phyloP scores from a whole-genome alignment of 2,888 invertebrate species.

The Ectropis crepuscularia region DNA sequence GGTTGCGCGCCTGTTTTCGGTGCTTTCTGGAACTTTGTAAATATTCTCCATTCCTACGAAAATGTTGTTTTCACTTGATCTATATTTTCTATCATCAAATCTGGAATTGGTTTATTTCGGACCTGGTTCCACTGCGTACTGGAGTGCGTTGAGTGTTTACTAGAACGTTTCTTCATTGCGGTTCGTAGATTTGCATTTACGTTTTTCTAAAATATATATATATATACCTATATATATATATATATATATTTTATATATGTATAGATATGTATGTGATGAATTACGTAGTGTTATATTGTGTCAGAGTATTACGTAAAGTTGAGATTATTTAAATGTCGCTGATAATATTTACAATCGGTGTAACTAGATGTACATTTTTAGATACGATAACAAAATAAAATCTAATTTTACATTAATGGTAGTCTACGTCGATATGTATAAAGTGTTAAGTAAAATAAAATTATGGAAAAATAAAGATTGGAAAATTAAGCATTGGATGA shows the following conservation, averaged over 20 bases:
- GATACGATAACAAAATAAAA: constrained; percentile 52
- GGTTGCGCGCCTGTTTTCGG: not conserved
- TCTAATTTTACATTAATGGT: constrained; percentile 53
- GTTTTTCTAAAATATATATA: constrained; percentile 11
- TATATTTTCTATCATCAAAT: constrained; percentile 5
- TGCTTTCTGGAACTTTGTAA: constrained; percentile 2
- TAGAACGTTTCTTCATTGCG: constrained; percentile 12
- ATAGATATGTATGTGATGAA: constrained; percentile 2
- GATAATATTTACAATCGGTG: constrained; percentile 46
- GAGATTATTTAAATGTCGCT: constrained; percentile 63
- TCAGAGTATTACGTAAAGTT: constrained; percentile 50
- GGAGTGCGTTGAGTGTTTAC: constrained; percentile 16
- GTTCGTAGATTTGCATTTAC: constrained; percentile 25
- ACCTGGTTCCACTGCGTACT: not conserved
- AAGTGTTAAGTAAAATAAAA: constrained; percentile 71
- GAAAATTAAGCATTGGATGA: constrained; percentile 81
- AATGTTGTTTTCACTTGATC: not conserved
- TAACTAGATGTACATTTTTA: constrained; percentile 64
- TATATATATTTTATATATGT: constrained; percentile 10
- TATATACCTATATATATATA: too few species aligned
- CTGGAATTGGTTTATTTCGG: not conserved
- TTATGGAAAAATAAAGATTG: constrained; percentile 69
- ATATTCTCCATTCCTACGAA: not conserved
- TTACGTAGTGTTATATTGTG: constrained; percentile 33
- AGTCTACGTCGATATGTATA: constrained; percentile 72